Base-by-base conservation (phyloP, 2,113 vertebrate genomes). In the Prionailurus viverrinus region DNA sequence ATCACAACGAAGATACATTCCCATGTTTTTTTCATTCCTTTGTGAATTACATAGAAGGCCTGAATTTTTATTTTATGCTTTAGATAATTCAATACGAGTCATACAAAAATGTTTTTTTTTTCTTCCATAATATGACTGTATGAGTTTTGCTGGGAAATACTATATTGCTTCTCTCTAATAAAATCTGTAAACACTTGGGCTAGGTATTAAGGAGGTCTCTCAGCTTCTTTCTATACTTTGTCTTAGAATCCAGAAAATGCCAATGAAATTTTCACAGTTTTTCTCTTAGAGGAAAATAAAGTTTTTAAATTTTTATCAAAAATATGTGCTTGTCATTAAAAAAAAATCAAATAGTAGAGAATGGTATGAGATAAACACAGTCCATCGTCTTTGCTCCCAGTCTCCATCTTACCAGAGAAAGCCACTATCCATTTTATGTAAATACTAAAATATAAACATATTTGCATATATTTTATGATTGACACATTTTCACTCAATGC, bases 61-160 rank as follows among this genome's bases (percentile, higher is more conserved):
- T 92, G n/a, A 1, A 73, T 89, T 93, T 97, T 91, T 95, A 69
- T 51, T 91, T 93, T 94, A 88, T 88, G 69, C 27, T 94, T 94
- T 93, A 53, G 29, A 79, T 58, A 96, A 94, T 78, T 96, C 81
- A 93, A 36, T 90, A 39, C 91, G 91, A 96, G 41, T 85, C 93
- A 82, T 33, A 63, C 4, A 92, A 69, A 91, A 97, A 79, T 31
- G 10, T 41, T 41, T 69, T 1, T 65, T 71, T 95, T 94, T 73
- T 65, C 74, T 53, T 83, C 51, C n/a, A 81, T 63, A 90, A 93
- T 48, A 83, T 63, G 45, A 63, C 31, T 76, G 11, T 87, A 73
- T 73, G 33, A 88, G 9, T 80, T 97, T 96, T 91, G 31, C 61
- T 71, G 65, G 31, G 85, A 83, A 93, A 85, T 96, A 55, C 97